A percentile compares a stretch with the other conserved stretches of the same genome.
Conservation (phyloP, 2,888 invertebrate species). For the Scaptomyza caliginosa region DNA sequence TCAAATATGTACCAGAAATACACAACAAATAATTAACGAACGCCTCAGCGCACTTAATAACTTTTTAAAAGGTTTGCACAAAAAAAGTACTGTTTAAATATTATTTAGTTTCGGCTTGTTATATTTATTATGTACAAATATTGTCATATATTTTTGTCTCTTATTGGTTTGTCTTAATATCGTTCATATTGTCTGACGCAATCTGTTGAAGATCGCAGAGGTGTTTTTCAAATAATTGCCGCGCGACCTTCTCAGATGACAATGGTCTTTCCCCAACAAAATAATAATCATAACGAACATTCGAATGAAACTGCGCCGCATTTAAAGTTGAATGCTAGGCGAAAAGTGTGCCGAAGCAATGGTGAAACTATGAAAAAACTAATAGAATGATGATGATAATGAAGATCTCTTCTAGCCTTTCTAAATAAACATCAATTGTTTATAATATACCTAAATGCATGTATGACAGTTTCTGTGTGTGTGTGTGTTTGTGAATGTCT, state of each 20-base stretch:
- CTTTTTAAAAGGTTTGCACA: constrained; percentile 68
- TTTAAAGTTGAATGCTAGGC: constrained; percentile 66
- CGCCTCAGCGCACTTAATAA: constrained; percentile 55
- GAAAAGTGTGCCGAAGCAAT: constrained; percentile 48
- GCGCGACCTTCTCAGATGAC: constrained; percentile 69
- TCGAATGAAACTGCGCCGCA: constrained; percentile 58
- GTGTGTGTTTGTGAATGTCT: constrained; percentile 4
- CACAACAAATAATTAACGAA: constrained; percentile 22
- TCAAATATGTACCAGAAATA: constrained; percentile 53
- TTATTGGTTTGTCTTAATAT: constrained; percentile 49
- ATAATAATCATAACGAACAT: constrained; percentile 23
- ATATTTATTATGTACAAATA: constrained; percentile 6
- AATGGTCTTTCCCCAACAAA: constrained; percentile 57
- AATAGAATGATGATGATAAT: constrained; percentile 2
- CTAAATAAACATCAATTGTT: constrained; percentile 73
- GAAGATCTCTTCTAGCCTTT: constrained; percentile 41
- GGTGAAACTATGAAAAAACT: constrained; percentile 15
- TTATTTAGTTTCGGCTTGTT: constrained; percentile 47
- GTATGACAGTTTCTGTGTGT: constrained; percentile 4
- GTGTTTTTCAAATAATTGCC: constrained; percentile 59
- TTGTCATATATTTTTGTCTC: constrained; percentile 3
- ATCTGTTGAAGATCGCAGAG: constrained; percentile 40
- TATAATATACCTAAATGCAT: constrained; percentile 44
- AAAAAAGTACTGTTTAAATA: constrained; percentile 64
- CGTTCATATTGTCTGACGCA: constrained; percentile 64